phyloP scores from a whole-genome alignment of 2,113 vertebrate genomes.

The Heterocephalus glaber region DNA sequence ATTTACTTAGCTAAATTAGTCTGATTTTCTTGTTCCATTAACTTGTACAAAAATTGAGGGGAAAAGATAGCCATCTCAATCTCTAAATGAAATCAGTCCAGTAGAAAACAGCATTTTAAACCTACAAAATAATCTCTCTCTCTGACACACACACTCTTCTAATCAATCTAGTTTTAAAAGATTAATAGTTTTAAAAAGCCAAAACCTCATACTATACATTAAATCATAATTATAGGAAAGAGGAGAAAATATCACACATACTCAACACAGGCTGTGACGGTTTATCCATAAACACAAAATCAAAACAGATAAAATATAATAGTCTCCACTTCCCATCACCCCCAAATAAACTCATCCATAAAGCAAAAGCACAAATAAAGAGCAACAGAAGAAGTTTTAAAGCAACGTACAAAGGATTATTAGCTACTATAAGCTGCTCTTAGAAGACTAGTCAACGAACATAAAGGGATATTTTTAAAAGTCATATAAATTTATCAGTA shows the following conservation, averaged over 20 bases:
- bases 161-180: background rate
- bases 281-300: slow-evolving; percentile 4
- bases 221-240: background rate
- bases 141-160: background rate
- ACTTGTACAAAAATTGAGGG: background rate
- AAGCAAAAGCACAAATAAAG: background rate
- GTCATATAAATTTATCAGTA: background rate
- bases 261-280: background rate
- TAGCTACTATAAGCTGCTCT: background rate
- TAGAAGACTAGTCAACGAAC: background rate
- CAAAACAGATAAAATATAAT: slow-evolving; percentile 6
- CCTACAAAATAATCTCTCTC: background rate
- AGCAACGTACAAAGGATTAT: slow-evolving; percentile 4
- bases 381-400: background rate
- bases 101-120: background rate
- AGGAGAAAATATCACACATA: background rate
- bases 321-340: background rate
- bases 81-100: slow-evolving; percentile 28
- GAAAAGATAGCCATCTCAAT: slow-evolving; percentile 1
- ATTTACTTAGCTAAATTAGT: slow-evolving; percentile 27
- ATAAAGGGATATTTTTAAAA: slow-evolving; percentile 16
- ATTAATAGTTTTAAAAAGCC: slow-evolving; percentile 7
- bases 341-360: background rate
- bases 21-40: slow-evolving; percentile 25
- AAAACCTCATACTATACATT: slow-evolving; percentile 5